Base-by-base conservation (phyloP, 2,797 vertebrate genomes). In the Betta splendens region DNA sequence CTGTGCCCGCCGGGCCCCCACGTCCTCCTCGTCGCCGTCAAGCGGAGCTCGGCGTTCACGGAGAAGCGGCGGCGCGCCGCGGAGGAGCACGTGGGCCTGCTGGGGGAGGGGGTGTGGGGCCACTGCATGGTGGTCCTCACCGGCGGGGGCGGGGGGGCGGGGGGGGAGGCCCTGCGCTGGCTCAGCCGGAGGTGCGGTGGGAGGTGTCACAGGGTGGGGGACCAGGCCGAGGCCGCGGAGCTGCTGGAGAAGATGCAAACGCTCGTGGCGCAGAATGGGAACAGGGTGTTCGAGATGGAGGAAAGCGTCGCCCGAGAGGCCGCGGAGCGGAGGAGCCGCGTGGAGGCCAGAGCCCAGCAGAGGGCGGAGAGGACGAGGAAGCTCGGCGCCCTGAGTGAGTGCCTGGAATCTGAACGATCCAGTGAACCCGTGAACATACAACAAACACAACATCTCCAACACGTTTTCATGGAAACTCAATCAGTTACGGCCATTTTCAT, bases 1-100 rank as follows among this genome's bases (percentile, higher is more conserved):
- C 68, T 89, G 20, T 92, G 84, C 22, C 62, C 64, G 0, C 89
- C 92, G 0, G 92, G 92, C 25, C 92, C 92, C 0, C 90, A 92
- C 0, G 87, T 79, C 0, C 84, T 94, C 21, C 68, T 93, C 3
- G 56, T 94, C 16, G 72, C 84, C 0, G 61, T 91, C 22, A 92
- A 91, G 58, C 72, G 72, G 2, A 86, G 79, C 7, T 88, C 87
- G 0, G 48, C 32, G 50, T 91, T 92, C 83, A 85, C 91, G 0
- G 77, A 83, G 39, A 80, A 67, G 70, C 87, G 86, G 0, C 57
- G 42, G 0, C 29, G 40, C 44, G 89, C 91, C 0, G 48, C 89
- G 59, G 85, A 86, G 64, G 85, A 90, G 66, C 89, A 91, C 0
- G 64, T 89, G 29, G 53, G 36, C 51, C 65, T 91, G 61, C 81